These are phyloP conservation scores for Centroberyx gerrardi DNA, from an alignment of 2,797 vertebrate species.

Conservation along the genomic window DNA sequence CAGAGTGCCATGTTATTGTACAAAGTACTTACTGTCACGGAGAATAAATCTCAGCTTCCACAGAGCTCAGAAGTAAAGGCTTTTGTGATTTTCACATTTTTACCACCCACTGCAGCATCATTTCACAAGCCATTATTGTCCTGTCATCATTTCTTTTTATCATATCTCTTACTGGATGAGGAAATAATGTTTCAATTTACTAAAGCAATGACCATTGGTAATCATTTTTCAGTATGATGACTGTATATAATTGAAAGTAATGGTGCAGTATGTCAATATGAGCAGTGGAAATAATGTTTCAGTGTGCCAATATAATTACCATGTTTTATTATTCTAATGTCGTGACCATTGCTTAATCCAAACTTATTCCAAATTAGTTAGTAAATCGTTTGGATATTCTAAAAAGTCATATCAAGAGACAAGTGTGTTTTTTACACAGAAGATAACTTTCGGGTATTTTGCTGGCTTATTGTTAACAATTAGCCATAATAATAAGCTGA, in stretches of 20 bases:
- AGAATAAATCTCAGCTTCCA: constrained; percentile 28
- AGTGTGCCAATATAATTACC: no score
- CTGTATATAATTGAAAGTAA: not conserved
- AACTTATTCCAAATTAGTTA: no score
- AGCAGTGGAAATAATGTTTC: no score
- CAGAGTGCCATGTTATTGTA: constrained; percentile 20
- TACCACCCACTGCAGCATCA: constrained; percentile 2
- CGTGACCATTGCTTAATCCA: no score
- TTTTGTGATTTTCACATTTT: constrained; percentile 15
- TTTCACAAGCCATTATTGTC: constrained; percentile 13
- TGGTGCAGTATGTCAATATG: not conserved
- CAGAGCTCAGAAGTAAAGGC: not conserved
- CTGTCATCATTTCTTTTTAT: not conserved
- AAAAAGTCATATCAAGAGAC: not conserved
- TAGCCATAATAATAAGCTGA: not conserved
- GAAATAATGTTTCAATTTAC: not conserved
- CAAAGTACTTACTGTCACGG: constrained; percentile 27
- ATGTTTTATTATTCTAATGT: no score
- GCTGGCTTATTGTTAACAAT: not conserved
- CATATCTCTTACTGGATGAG: not conserved
- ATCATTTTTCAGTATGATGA: not conserved
- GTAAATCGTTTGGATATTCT: no score
- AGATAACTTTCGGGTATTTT: not conserved
- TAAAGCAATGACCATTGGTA: not conserved
- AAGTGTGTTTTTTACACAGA: not conserved